Evolutionary conservation across 2,797 vertebrate species (phyloP), one percentile per base, ranked within the genome.

Genomic region (Neomorphus geoffroyi): DNA sequence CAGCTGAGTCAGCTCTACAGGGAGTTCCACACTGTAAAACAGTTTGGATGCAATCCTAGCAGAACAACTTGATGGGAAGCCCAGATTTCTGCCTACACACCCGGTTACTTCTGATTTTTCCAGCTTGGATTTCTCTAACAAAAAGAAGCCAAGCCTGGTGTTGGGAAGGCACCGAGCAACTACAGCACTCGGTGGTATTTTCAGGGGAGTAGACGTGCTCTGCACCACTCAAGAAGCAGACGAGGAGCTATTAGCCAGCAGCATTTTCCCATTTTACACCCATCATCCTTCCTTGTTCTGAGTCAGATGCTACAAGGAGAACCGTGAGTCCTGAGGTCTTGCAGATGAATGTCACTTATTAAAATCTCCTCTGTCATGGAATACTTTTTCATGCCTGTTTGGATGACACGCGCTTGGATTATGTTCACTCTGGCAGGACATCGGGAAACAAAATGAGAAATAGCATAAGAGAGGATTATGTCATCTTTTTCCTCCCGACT

Each of bases 1-100:
- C 72, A 77, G 69, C 26, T 96, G 91, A 94, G 88, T 93, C 94
- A 95, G 96, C 92, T 95, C 93, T 48, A 24, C 2, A 1, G 90
- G 90, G 94, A 90, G 56, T 88, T 94, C 72, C 60, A 23, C 1
- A 4, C 75, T 89, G 84, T 86, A 86, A 77, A 94, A 89, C 32
- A 54, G 51, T 78, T 88, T 82, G 91, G 88, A 96, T 86, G 86
- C 91, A 94, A 11, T 78, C 83, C 80, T 92, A 84, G 86, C 91
- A 90, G 75, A 73, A 54, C 58, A 71, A 77, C 56, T 84, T 93
- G 86, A 94, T 90, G 95, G 86, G 57, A 90, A 96, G 67, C 70
- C 86, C 86, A 95, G 80, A 46, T 50, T 67, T 39, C 67, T 86
- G 93, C 72, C 61, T 51, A 28, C 82, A 22, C 48, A 72, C 43